phyloP scores from a whole-genome alignment of 2,113 vertebrate genomes.

The Rhodinocichla rosea region DNA sequence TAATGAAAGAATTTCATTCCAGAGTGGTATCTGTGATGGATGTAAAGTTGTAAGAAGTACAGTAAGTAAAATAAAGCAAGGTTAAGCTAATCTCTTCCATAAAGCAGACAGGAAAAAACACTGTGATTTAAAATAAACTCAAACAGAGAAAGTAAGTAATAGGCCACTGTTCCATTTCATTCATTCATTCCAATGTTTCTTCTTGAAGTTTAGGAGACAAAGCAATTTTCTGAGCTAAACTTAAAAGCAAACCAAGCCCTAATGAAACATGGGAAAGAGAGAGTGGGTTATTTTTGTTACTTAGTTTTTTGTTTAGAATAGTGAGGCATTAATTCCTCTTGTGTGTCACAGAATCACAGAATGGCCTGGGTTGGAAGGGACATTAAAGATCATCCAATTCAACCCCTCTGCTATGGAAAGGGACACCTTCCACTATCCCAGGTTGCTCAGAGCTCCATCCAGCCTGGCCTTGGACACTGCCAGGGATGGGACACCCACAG shows the following conservation, averaged over 20 bases:
- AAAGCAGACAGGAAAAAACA: background rate
- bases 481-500: background rate
- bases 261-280: slow-evolving; percentile 54
- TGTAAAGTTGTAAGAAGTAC: background rate
- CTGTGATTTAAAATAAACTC: background rate
- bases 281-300: background rate
- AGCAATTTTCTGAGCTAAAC: slow-evolving; percentile 58
- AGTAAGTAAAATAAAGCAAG: background rate
- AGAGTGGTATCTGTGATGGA: background rate
- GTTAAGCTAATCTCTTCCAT: background rate
- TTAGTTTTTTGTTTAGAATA: background rate
- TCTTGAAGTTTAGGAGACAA: slow-evolving; percentile 19
- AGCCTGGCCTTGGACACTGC: background rate
- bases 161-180: background rate
- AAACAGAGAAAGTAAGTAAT: background rate
- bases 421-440: background rate
- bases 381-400: background rate
- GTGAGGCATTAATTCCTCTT: background rate
- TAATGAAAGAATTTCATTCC: background rate
- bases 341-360: background rate
- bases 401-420: background rate
- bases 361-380: background rate
- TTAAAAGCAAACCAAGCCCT: slow-evolving; percentile 64
- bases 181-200: background rate
- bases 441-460: background rate